Evolutionary conservation across 2,113 vertebrate species (phyloP), one percentile per base, ranked within the genome.

Genomic region (Cygnus atratus): DNA sequence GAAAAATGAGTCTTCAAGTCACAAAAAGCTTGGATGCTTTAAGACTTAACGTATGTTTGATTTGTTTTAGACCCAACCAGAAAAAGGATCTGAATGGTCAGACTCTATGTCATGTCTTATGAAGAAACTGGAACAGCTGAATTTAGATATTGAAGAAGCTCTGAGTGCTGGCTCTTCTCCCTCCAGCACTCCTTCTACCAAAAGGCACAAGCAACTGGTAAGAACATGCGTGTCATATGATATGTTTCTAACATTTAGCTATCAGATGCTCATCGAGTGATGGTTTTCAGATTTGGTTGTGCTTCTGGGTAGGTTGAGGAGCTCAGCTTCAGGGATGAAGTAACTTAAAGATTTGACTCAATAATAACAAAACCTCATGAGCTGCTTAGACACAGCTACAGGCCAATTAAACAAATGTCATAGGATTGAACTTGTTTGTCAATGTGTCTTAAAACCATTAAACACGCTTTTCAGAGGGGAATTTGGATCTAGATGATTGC

Each of bases 131-230:
- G 98, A 99, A 93, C 97, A 97, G 84, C 97, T 99, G 79, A 98
- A 98, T 94, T 93, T 98, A 91, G 98, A 99, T 97, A 99, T 99
- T 79, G 98, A 99, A 95, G 98, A 99, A 90, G 98, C 98, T 87
- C 97, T 99, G 77, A 99, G 98, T 92, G 93, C 96, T 54, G 89
- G 96, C 68, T 98, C 98, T 72, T 98, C 98, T 91, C 98, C 98
- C 9, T 97, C 97, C 6, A 80, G 96, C 97, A 98, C 98, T 20
- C 98, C 98, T 88, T 94, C 94, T 93, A 93, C 95, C 65, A 66
- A 96, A 88, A 92, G 79, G 33, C 97, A 98, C 87, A 98, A 96
- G 87, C 96, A 98, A 63, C 95, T 95, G 97, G 98, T 98, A 96
- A 98, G 97, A 88, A 87, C 52, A 6, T 79, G 52, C 93, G 33